Base-by-base conservation (phyloP, 2,888 invertebrate species). In the Daptonema setosum region DNA sequence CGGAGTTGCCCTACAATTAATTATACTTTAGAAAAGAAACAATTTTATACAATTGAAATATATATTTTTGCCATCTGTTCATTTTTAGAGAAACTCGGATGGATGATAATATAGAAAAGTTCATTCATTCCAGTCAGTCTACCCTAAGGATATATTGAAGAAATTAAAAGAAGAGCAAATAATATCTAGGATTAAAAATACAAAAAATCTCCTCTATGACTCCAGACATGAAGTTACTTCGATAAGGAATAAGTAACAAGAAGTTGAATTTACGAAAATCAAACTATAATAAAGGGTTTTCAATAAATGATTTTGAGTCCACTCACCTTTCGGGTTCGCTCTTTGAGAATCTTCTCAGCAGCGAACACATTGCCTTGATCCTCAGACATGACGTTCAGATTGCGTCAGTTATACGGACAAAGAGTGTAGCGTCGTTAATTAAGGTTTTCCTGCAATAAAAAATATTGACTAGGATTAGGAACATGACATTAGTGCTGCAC, bases 1-100 rank as follows among this genome's bases (percentile, higher is more conserved):
- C 61, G 11, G 57, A 53, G 25, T 56, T 57, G 8, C 60, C 61
- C 63, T 63, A 58, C 55, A 59, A 60, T 2, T 29, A 8, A 29
- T 14, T 47, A 47, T n/a, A 11, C 5, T 22, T 47, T 35, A 35
- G 11, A 17, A 8, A 35, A 35, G 8, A 8, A 35, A 35, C 35
- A 35, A 35, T 11, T 11, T 35, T 17, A 11, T 35, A 35, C 17
- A 11, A 11, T 35, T 8, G 35, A 35, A 35, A 35, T 35, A 35
- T n/a, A n/a, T n/a, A n/a, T n/a, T n/a, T n/a, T n/a, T n/a, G n/a
- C n/a, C n/a, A n/a, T n/a, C n/a, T n/a, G n/a, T n/a, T n/a, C n/a
- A n/a, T n/a, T n/a, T n/a, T n/a, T n/a, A n/a, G n/a, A n/a, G n/a
- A n/a, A n/a, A n/a, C n/a, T n/a, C n/a, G n/a, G n/a, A n/a, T n/a